Conservation (phyloP, 2,797 vertebrate species). For the Pogoniulus pusillus region DNA sequence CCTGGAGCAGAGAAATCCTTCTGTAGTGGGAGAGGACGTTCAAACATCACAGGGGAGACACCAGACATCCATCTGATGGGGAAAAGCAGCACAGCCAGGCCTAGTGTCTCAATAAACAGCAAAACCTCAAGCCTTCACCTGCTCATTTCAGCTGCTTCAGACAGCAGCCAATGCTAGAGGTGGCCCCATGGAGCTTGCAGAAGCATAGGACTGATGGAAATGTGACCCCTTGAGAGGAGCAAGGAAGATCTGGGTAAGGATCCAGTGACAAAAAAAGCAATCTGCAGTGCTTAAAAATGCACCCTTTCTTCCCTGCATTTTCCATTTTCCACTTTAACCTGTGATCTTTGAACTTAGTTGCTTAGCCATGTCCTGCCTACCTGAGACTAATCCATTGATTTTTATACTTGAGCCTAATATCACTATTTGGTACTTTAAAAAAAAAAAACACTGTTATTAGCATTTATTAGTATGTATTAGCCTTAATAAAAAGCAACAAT, state of each 20-base stretch:
- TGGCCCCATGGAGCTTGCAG: neutral
- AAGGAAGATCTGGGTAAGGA: neutral
- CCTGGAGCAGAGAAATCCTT: neutral
- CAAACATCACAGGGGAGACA: neutral
- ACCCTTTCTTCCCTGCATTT: neutral
- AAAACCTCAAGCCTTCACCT: neutral
- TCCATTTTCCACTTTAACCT: neutral
- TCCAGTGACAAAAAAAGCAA: neutral
- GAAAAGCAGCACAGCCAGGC: neutral
- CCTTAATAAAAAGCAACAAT: conserved; percentile 50
- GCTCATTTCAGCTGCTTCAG: fast-evolving
- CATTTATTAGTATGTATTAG: conserved; percentile 63
- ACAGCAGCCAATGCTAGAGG: neutral
- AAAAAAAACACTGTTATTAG: conserved; percentile 24
- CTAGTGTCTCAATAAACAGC: neutral
- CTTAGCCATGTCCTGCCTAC: neutral
- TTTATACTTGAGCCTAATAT: neutral
- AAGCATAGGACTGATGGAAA: fast-evolving
- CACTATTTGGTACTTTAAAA: conserved; percentile 10
- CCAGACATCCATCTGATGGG: neutral
- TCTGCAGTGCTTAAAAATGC: neutral
- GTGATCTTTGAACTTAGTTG: neutral
- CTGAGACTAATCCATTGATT: conserved; percentile 1
- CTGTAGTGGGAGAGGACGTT: neutral
- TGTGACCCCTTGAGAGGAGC: fast-evolving